Evolutionary conservation across 2,888 invertebrate species (phyloP).

Genomic region (Lepeophtheirus nordmannii): DNA sequence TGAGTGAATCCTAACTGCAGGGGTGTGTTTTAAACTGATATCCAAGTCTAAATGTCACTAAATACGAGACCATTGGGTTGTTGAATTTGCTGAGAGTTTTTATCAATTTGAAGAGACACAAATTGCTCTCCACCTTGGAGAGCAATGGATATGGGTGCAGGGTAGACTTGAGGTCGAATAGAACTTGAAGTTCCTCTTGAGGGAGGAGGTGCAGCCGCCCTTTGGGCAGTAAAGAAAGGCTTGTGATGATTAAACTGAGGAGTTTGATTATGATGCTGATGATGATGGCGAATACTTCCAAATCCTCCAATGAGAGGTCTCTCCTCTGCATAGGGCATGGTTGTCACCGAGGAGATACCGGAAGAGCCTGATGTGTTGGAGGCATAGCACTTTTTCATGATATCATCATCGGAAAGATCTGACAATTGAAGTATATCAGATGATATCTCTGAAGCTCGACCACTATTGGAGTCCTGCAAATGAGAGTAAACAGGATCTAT

Average conservation of each 20-base stretch:
- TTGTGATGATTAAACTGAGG: not conserved
- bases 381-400: constrained; percentile 58
- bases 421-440: constrained; percentile 46
- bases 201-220: not conserved
- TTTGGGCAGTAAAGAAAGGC: not conserved
- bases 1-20: too few relatives aligned
- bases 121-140: constrained; percentile 21
- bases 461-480: not conserved
- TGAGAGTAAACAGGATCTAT: constrained; percentile 26
- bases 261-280: constrained; percentile 3
- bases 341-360: not conserved
- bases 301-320: constrained; percentile 14
- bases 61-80: not conserved
- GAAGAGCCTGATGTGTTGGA: constrained; percentile 51
- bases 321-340: constrained; percentile 16
- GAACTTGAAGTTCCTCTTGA: not conserved
- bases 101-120: constrained; percentile 16
- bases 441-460: constrained; percentile 47
- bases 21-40: too few relatives aligned
- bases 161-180: constrained; percentile 8
- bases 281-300: not conserved
- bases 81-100: not conserved
- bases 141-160: constrained; percentile 19
- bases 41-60: not conserved
- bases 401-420: constrained; percentile 64